These are phyloP conservation scores for Porites evermanni DNA, from an alignment of 92 coral and sea anemone species.

Conservation along the genomic window DNA sequence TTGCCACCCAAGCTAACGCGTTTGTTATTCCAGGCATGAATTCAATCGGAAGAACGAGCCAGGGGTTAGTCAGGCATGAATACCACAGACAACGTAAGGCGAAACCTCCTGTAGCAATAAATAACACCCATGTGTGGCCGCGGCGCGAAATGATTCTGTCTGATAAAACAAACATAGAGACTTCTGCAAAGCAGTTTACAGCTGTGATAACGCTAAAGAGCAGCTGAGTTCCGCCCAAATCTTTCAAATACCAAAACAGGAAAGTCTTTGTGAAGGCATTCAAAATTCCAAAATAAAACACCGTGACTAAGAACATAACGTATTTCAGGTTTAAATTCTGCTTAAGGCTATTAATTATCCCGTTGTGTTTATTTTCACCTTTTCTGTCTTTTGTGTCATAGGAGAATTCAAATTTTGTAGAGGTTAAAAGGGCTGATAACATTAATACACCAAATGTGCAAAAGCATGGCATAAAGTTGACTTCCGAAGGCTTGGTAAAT, in stretches of 20 bases:
- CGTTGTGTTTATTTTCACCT: neutral
- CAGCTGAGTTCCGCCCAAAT: constrained; percentile 77
- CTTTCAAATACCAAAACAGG: constrained; percentile 81
- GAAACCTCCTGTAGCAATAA: constrained; percentile 66
- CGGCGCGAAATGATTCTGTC: constrained; percentile 58
- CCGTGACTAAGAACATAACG: constrained; percentile 66
- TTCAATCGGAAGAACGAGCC: constrained; percentile 77
- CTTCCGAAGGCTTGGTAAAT: constrained; percentile 42
- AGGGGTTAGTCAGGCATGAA: constrained; percentile 59
- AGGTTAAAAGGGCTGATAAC: constrained; percentile 56
- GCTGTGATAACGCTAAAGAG: constrained; percentile 78
- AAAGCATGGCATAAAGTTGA: constrained; percentile 62
- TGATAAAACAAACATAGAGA: constrained; percentile 67
- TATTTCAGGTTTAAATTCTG: constrained; percentile 49
- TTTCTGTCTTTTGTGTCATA: neutral
- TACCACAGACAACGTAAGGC: constrained; percentile 64
- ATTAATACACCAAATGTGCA: constrained; percentile 54
- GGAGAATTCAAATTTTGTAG: constrained; percentile 41
- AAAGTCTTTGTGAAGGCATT: constrained; percentile 80
- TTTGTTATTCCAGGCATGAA: constrained; percentile 79
- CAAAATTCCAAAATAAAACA: constrained; percentile 72
- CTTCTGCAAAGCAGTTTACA: constrained; percentile 76
- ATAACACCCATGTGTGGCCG: constrained; percentile 70
- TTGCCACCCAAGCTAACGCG: constrained; percentile 83
- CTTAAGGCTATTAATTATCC: constrained; percentile 41